phyloP scores from a whole-genome alignment of 2,888 invertebrate species.

The Ophonus ardosiacus region DNA sequence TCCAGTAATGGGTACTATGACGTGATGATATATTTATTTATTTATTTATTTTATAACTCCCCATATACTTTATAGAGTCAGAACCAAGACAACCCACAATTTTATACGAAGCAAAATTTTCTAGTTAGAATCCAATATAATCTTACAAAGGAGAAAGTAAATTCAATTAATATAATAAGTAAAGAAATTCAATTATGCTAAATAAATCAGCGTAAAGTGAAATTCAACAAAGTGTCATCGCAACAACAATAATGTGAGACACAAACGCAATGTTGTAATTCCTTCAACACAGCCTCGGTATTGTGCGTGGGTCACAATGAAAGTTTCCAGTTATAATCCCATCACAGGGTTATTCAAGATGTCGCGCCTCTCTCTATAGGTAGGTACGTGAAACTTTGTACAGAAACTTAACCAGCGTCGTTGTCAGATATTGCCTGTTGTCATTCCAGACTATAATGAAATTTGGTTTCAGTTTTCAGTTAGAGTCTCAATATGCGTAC shows the following conservation, averaged over 20 bases:
- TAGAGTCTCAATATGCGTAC: neutral
- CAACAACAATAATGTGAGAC: conserved; percentile 13
- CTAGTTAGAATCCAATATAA: conserved; percentile 3
- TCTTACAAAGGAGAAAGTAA: conserved; percentile 6
- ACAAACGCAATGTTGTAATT: conserved; percentile 29
- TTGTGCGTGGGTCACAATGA: conserved; percentile 23
- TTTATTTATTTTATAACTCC: neutral
- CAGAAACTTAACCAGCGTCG: neutral
- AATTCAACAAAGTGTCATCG: conserved; percentile 34
- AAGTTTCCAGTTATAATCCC: conserved; percentile 39
- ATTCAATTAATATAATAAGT: conserved; percentile 22
- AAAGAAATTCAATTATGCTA: conserved; percentile 33
- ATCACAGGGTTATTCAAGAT: conserved; percentile 25
- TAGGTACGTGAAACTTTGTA: conserved; percentile 15
- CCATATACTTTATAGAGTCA: neutral
- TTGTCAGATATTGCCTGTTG: neutral
- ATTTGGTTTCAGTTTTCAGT: conserved; percentile 29
- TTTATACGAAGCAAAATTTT: conserved; percentile 18
- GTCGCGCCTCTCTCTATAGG: neutral
- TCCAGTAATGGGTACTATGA: no score
- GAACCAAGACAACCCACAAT: neutral
- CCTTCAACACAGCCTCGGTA: conserved; percentile 13
- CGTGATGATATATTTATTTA: no score
- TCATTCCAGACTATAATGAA: conserved; percentile 19
- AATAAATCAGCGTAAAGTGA: conserved; percentile 16